phyloP scores from a whole-genome alignment of 2,113 vertebrate genomes.

The Mastomys coucha region DNA sequence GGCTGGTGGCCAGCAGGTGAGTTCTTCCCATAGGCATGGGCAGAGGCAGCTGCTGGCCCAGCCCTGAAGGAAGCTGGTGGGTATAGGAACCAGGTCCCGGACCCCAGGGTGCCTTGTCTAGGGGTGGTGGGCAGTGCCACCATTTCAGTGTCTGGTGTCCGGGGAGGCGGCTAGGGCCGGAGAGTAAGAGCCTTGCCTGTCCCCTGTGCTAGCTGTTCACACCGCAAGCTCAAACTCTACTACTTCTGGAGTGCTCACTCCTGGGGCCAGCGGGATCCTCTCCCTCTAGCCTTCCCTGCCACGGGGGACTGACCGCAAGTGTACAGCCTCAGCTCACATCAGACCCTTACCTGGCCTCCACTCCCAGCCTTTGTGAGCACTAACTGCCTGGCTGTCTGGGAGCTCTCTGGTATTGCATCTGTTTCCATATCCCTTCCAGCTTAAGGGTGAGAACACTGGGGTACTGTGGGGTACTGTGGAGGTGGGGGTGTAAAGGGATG shows the following conservation, averaged over 20 bases:
- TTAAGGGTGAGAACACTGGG: not conserved
- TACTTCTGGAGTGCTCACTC: not conserved
- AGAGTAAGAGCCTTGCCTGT: not conserved
- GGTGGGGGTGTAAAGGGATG: not conserved
- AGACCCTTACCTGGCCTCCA: rapidly evolving
- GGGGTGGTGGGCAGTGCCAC: not conserved
- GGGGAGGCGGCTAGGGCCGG: not conserved
- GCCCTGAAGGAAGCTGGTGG: not conserved
- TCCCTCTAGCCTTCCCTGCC: not conserved
- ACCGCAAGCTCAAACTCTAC: too few species aligned
- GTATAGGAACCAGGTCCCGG: not conserved
- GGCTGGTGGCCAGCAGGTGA: not conserved
- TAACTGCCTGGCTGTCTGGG: rapidly evolving
- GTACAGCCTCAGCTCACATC: not conserved
- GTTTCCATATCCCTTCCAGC: not conserved
- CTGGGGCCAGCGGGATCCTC: too few species aligned
- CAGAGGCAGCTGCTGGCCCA: not conserved
- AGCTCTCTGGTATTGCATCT: not conserved
- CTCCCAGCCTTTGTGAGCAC: not conserved
- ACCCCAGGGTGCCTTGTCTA: not conserved
- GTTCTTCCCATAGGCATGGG: not conserved
- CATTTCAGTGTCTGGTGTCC: not conserved
- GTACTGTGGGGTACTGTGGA: too few species aligned
- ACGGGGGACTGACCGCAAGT: too few species aligned
- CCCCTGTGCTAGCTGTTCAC: rapidly evolving